Evolutionary conservation across 2,113 vertebrate genomes (phyloP).

Genomic region (Myotis davidii): DNA sequence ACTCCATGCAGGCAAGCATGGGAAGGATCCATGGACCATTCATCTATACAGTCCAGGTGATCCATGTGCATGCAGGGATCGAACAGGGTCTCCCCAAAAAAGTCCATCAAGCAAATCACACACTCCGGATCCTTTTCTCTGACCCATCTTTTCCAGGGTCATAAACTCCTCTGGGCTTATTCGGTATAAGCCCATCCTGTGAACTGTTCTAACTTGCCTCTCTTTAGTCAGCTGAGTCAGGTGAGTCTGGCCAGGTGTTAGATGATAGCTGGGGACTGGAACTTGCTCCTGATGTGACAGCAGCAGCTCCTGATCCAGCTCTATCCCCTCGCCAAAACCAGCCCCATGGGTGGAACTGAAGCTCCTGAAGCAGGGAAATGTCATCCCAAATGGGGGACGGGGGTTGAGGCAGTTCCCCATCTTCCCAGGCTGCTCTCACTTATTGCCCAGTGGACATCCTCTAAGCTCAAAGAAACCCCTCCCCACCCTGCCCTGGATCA

Average conservation of each 20-base stretch:
- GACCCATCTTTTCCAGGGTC: constrained; percentile 94
- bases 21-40: constrained; percentile 99
- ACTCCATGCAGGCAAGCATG: constrained; percentile 99
- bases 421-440: background rate
- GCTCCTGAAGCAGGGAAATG: background rate
- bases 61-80: constrained; percentile 95
- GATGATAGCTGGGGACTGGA: constrained; percentile 93
- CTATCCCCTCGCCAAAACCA: background rate
- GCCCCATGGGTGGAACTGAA: background rate
- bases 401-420: background rate
- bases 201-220: constrained; percentile 97
- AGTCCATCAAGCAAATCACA: constrained; percentile 99
- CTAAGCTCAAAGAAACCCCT: background rate
- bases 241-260: constrained; percentile 97
- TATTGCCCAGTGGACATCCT: background rate
- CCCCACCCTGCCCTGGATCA: background rate
- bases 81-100: constrained; percentile 98
- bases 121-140: constrained; percentile 99
- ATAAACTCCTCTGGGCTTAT: constrained; percentile 96
- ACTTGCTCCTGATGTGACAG: constrained; percentile 90
- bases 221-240: constrained; percentile 98
- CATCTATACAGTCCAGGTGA: constrained; percentile 99
- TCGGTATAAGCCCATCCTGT: constrained; percentile 98
- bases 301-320: background rate
- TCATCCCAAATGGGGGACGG: background rate